A percentile compares a stretch with the other conserved stretches of the same genome.
phyloP scores from a whole-genome alignment of 2,797 vertebrate genomes.

The Notolepis coatsorum region DNA sequence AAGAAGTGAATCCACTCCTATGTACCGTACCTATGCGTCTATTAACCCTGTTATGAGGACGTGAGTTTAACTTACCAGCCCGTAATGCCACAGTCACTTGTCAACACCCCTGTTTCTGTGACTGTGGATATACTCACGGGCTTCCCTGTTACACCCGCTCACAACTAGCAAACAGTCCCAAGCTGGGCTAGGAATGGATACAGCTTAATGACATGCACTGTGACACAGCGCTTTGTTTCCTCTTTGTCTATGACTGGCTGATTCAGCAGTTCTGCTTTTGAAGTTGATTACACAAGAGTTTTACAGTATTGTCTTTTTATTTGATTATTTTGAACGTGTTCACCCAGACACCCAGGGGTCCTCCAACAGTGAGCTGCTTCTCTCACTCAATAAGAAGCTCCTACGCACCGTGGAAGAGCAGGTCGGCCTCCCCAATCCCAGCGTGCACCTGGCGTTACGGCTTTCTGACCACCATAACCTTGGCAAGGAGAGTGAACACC shows the following conservation, averaged over 20 bases:
- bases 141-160: too few species aligned
- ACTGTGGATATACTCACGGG: too few species aligned
- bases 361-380: slow-evolving; percentile 62
- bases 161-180: too few species aligned
- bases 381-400: slow-evolving; percentile 80
- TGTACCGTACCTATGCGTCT: too few species aligned
- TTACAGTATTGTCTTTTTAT: not conserved
- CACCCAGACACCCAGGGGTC: slow-evolving; percentile 45
- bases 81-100: too few species aligned
- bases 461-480: slow-evolving; percentile 83
- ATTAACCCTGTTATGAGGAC: too few species aligned
- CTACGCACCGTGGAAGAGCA: slow-evolving; percentile 74
- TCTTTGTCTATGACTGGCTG: slow-evolving; percentile 42
- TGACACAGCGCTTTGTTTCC: slow-evolving; percentile 23
- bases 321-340: not conserved
- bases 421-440: slow-evolving; percentile 83
- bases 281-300: slow-evolving; percentile 28
- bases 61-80: too few species aligned
- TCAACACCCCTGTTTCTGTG: too few species aligned
- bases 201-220: too few species aligned
- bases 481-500: slow-evolving; percentile 77
- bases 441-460: slow-evolving; percentile 89
- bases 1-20: too few species aligned
- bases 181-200: too few species aligned
- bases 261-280: slow-evolving; percentile 43